Base-by-base conservation (phyloP, 2,888 invertebrate genomes). In the Archaeoteleia sp. region DNA sequence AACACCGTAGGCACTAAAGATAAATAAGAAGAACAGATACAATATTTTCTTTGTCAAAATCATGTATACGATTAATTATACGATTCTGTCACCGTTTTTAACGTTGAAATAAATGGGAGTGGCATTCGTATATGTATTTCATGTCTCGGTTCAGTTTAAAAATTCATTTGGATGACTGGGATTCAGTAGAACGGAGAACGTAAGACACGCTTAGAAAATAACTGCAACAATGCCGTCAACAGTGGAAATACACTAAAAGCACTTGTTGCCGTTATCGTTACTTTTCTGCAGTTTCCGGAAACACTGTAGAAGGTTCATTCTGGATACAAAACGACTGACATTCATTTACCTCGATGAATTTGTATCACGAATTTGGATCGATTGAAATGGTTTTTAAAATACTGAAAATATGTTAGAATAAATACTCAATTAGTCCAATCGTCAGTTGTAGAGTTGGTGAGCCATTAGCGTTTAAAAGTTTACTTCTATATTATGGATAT, bases 191-290 rank as follows among this genome's bases (percentile, higher is more conserved):
- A 61, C 65, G 43, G 55, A 35, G 49, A 49, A n/a, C n/a, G n/a
- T n/a, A n/a, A 42, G 25, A 37, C 10, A 55, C 54, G 61, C 51
- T 61, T 51, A 61, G 51, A 57, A 60, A 61, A 57, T 61, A 61
- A 61, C 60, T 40, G 51, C 40, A n/a, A 29, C 48, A 57, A 58
- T 30, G 32, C 42, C 45, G 48, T 43, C 70, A 63, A 74, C 68
- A 62, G 67, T 72, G 70, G 43, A 62, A 62, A 75, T 62, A 75
- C 72, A 73, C 77, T 80, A 76, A 75, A 75, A 77, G 78, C 79
- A 79, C 79, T 79, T 79, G 79, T 78, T 79, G 79, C 79, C 73
- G 72, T 77, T 78, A 77, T 73, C 78, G 74, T 79, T 79, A 75
- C 73, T 76, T 69, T 67, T 67, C 61, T 27, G 13, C 34, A 27